phyloP scores from a whole-genome alignment of 2,113 vertebrate species.

The Platanista minor region DNA sequence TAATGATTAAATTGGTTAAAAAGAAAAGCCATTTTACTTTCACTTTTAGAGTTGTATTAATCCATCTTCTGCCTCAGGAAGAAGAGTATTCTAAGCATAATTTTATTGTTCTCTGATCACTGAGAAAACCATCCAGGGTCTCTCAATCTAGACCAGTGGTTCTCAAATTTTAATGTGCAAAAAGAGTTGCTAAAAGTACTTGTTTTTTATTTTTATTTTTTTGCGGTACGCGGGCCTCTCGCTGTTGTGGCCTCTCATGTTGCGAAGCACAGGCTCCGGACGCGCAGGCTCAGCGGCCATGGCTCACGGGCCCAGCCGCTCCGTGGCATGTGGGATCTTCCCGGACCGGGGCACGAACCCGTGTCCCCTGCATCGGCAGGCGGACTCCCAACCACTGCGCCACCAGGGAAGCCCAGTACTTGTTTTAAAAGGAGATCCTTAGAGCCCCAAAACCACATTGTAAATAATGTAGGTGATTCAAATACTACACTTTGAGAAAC shows the following conservation, averaged over 20 bases:
- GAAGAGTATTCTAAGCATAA: not conserved
- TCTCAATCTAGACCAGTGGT: not conserved
- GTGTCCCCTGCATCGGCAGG: no score
- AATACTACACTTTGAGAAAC: not conserved
- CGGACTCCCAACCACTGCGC: no score
- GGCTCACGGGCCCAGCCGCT: no score
- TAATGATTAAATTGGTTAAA: not conserved
- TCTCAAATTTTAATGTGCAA: not conserved
- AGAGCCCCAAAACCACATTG: not conserved
- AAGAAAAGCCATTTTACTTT: conserved; percentile 28
- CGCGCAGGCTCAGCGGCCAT: no score
- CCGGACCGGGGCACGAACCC: no score
- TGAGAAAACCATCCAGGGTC: not conserved
- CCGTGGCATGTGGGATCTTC: no score
- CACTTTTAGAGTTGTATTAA: not conserved
- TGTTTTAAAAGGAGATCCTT: not conserved
- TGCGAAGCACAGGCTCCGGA: no score
- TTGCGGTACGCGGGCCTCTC: no score
- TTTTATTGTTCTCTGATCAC: not conserved
- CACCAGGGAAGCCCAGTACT: no score
- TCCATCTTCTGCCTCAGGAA: not conserved
- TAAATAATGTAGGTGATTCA: not conserved
- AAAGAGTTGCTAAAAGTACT: not conserved
- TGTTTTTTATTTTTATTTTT: no score
- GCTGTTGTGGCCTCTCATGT: no score